These are phyloP conservation scores for Antheraea yamamai DNA, from an alignment of 2,888 invertebrate species.

Conservation along the genomic window DNA sequence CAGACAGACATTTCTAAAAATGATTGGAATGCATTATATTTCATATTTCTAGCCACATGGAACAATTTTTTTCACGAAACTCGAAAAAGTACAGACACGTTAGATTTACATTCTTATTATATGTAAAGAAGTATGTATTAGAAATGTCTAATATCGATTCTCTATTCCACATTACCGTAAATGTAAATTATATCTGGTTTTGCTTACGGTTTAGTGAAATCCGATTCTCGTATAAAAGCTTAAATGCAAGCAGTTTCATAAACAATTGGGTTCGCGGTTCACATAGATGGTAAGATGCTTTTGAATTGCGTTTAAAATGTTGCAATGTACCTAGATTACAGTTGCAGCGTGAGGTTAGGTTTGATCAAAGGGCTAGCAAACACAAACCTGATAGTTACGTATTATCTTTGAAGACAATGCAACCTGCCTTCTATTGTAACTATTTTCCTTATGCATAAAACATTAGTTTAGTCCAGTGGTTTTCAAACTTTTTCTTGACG, in stretches of 20 bases:
- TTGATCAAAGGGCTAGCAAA: slow-evolving; percentile 1
- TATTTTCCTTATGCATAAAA: slow-evolving; percentile 8
- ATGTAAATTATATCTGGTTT: not conserved
- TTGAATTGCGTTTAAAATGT: not conserved
- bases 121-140: too few species aligned
- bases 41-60: too few species aligned
- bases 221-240: not conserved
- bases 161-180: too few species aligned
- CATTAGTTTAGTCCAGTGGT: too few species aligned
- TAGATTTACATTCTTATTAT: too few species aligned
- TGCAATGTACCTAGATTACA: not conserved
- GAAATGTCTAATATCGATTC: too few species aligned
- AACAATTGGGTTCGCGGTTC: not conserved
- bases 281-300: not conserved
- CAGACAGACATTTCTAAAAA: too few species aligned
- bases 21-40: too few species aligned
- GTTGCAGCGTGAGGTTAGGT: not conserved
- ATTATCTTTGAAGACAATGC: slow-evolving; percentile 9
- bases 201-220: not conserved
- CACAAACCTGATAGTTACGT: not conserved
- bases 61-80: too few species aligned
- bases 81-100: too few species aligned
- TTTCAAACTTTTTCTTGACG: too few species aligned
- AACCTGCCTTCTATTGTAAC: not conserved
- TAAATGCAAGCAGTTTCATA: not conserved